Evolutionary conservation across 2,113 vertebrate species (phyloP).

Genomic region (Lophura nycthemera): DNA sequence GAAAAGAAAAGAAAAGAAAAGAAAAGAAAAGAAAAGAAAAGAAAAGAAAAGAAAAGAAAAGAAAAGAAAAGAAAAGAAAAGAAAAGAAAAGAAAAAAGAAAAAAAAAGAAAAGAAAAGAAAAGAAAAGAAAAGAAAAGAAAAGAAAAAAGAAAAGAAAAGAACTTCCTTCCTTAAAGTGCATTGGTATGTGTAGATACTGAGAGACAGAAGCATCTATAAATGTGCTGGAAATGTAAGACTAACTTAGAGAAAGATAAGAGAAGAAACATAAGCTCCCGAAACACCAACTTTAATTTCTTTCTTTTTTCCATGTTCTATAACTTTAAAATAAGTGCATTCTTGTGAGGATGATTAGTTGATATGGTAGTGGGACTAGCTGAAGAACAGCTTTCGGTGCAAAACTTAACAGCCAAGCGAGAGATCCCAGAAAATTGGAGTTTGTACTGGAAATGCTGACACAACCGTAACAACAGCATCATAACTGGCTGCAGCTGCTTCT

Average conservation of each 20-base stretch:
- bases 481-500: slow-evolving; percentile 57
- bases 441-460: slow-evolving; percentile 63
- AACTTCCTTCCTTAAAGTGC: neutral
- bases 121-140: too few species aligned
- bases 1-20: too few species aligned
- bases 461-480: slow-evolving; percentile 54
- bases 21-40: too few species aligned
- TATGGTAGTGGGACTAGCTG: neutral
- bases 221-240: neutral
- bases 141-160: too few species aligned
- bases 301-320: neutral
- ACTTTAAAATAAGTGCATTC: slow-evolving; percentile 33
- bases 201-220: neutral
- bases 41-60: too few species aligned
- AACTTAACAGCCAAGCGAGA: slow-evolving; percentile 56
- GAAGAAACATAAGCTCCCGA: neutral
- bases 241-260: neutral
- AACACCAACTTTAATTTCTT: neutral
- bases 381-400: slow-evolving; percentile 50
- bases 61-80: too few species aligned
- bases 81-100: too few species aligned
- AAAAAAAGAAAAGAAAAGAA: too few species aligned
- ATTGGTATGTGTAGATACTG: neutral
- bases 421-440: slow-evolving; percentile 54
- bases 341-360: slow-evolving; percentile 19